phyloP scores from a whole-genome alignment of 1,140 invertebrate species.

The Coptotermes formosanus region DNA sequence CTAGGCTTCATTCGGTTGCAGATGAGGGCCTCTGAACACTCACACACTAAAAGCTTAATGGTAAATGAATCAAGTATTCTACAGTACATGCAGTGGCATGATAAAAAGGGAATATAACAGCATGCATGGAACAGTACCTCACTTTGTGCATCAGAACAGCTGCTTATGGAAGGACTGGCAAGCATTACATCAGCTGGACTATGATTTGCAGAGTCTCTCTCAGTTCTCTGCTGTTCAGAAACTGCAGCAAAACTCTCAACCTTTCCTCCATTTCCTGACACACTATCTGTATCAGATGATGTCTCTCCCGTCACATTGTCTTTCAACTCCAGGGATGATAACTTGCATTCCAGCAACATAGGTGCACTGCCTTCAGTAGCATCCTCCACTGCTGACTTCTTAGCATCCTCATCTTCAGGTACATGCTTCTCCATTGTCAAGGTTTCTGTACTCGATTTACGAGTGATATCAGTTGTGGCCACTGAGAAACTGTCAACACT shows the following conservation, averaged over 20 bases:
- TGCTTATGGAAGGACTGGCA: conserved; percentile 46
- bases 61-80: no score
- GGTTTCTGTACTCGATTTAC: conserved; percentile 23
- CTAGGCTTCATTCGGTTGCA: no score
- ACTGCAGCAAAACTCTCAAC: conserved; percentile 31
- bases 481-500: background rate
- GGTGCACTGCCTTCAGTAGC: conserved; percentile 20
- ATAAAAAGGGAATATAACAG: no score
- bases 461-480: background rate
- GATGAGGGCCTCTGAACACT: no score
- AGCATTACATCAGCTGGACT: conserved; percentile 60
- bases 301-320: conserved; percentile 6
- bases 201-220: conserved; percentile 66
- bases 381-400: background rate
- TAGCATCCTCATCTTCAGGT: background rate
- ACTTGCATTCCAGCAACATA: conserved; percentile 34
- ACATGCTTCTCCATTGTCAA: background rate
- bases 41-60: no score
- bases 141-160: conserved; percentile 65
- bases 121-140: conserved; percentile 50
- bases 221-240: conserved; percentile 38
- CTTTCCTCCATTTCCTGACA: conserved; percentile 46
- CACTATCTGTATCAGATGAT: conserved; percentile 37
- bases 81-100: no score
- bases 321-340: conserved; percentile 21